Percentiles rank a stretch among this genome's conserved stretches.
Conservation (phyloP, 2,797 vertebrate species). For the Sibirionetta formosa region DNA sequence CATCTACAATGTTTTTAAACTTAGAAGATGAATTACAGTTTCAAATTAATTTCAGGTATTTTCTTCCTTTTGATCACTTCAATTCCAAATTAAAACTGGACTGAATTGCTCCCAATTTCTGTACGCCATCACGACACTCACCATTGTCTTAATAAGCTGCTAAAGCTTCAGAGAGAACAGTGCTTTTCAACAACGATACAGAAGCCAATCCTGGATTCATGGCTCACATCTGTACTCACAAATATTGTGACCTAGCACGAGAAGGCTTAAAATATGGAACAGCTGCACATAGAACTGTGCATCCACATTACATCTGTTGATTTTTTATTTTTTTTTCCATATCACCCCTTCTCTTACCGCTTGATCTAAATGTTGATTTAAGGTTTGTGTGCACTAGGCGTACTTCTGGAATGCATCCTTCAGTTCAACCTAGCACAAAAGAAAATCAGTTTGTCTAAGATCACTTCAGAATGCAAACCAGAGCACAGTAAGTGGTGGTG, state of each 20-base stretch:
- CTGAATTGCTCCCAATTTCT: background rate
- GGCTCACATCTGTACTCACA: background rate
- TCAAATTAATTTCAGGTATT: background rate
- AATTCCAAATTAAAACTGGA: background rate
- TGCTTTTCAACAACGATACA: background rate
- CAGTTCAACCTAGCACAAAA: background rate
- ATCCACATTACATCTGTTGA: rapidly evolving
- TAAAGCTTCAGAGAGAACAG: background rate
- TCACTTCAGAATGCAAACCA: background rate
- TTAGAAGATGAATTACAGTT: background rate
- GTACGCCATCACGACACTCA: background rate
- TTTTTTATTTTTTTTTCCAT: background rate
- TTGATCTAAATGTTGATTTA: background rate
- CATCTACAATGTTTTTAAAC: background rate
- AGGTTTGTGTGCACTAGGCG: rapidly evolving
- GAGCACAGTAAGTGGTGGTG: background rate
- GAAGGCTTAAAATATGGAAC: background rate
- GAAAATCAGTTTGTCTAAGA: background rate
- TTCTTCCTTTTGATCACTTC: background rate
- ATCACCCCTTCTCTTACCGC: background rate
- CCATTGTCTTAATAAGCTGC: background rate
- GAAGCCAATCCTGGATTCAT: background rate
- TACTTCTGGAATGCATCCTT: background rate
- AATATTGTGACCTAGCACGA: background rate
- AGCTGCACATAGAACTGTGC: background rate